Evolutionary conservation across 2,888 invertebrate species (phyloP).

Genomic region (Zootermopsis nevadensis): DNA sequence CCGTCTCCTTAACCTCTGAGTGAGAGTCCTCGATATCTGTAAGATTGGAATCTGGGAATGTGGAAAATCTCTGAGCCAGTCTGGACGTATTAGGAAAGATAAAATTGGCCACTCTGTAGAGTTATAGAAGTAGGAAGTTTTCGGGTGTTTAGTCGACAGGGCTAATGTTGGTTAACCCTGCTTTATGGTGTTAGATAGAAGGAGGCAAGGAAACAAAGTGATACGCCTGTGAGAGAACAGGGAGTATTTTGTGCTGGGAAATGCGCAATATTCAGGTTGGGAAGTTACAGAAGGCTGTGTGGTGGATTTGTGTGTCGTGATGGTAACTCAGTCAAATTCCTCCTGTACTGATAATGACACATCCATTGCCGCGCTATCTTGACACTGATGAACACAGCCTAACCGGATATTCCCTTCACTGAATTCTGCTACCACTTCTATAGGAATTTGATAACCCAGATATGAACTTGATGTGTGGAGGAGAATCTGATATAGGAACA

Average conservation of each 20-base stretch:
- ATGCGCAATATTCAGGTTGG: neutral
- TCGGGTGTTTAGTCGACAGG: too few species aligned
- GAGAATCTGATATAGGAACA: neutral
- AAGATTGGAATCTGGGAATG: too few species aligned
- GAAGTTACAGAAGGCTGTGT: too few species aligned
- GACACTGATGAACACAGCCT: neutral
- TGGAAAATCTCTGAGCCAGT: too few species aligned
- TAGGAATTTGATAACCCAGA: conserved; percentile 9
- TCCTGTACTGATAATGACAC: neutral
- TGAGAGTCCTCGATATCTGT: too few species aligned
- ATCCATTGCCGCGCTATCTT: too few species aligned
- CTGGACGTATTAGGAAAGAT: too few species aligned
- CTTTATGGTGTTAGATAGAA: neutral
- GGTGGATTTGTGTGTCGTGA: too few species aligned
- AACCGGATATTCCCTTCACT: neutral
- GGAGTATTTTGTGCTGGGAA: neutral
- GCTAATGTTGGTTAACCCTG: neutral
- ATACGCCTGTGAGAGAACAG: neutral
- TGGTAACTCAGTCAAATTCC: neutral
- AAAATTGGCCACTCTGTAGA: too few species aligned
- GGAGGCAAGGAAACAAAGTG: neutral
- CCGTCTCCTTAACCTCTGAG: too few species aligned
- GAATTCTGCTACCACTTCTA: neutral
- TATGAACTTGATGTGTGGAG: neutral
- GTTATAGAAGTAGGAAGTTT: too few species aligned